Evolutionary conservation across 2,113 vertebrate species (phyloP), one percentile per base, ranked within the genome.

Genomic region (Nyctereutes procyonoides): DNA sequence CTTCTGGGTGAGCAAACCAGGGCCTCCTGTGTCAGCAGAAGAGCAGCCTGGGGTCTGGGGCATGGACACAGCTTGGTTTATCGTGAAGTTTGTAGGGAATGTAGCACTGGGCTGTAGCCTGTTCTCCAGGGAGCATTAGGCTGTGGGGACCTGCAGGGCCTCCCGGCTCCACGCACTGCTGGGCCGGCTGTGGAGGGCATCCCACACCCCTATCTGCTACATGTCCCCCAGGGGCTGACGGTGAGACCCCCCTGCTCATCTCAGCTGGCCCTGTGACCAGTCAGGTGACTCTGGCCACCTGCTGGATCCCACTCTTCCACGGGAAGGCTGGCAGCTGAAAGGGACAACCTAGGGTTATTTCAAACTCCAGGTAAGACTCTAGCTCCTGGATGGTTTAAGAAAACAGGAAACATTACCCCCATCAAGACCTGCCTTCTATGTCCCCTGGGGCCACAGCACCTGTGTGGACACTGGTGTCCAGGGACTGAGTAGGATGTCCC

Each of bases 311-410:
- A n/a, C 32, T 22, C 22, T 48, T 11, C 2, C 20, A 0, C 3
- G 15, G 0, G 8, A 28, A 14, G 93, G 97, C 95, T 85, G 16
- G 5, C 84, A 81, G 76, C 94, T 96, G 91, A 97, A 96, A 90
- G 35, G 96, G 95, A 90, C 83, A 97, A 88, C 97, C 56, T 96
- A 93, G 32, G 58, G 84, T 95, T 85, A 71, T 85, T 97, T 97
- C 92, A 97, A 94, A 96, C 85, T 30, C 0, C 80, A 90, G 88
- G 85, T 90, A 96, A 97, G 96, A 97, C 95, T 32, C 93, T 95
- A 30, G 10, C 56, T 32, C 8, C 58, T 63, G 82, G 3, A 3
- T 43, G n/a, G 65, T 53, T 5, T 32, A 92, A 97, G 71, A 93
- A 55, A 48, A 91, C 65, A 17, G 55, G 17, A 55, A 20, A 20